phyloP scores from a whole-genome alignment of 2,888 invertebrate species.

The Cantharis rufa region DNA sequence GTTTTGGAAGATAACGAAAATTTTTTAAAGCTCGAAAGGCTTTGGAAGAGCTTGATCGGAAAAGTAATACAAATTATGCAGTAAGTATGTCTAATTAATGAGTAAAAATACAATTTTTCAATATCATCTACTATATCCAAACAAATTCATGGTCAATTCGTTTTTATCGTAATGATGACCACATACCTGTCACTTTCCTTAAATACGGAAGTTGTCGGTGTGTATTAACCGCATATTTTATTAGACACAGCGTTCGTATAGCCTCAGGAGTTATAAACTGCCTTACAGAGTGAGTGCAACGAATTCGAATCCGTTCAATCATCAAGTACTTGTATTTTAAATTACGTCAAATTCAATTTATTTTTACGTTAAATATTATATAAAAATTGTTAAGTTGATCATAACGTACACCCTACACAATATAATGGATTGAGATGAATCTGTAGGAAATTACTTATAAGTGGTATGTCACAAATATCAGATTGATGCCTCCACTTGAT shows the following conservation, averaged over 20 bases:
- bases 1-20: no score
- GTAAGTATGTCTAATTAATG: no score
- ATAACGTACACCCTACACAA: background rate
- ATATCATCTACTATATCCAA: no score
- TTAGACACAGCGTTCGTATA: background rate
- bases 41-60: no score
- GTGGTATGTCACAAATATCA: conserved; percentile 7
- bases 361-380: background rate
- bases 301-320: background rate
- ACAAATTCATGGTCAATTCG: background rate
- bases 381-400: background rate
- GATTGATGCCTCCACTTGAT: conserved; percentile 9
- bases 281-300: background rate
- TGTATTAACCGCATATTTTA: background rate
- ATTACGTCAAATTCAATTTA: background rate
- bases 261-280: background rate
- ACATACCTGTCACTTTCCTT: background rate
- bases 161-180: background rate
- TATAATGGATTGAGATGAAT: background rate
- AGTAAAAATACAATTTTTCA: no score
- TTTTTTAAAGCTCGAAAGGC: no score
- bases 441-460: background rate
- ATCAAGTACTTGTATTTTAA: background rate
- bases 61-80: no score
- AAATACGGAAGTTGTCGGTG: background rate